These are phyloP conservation scores for Axea sp. DNA, from an alignment of 2,888 invertebrate species.

Conservation along the genomic window DNA sequence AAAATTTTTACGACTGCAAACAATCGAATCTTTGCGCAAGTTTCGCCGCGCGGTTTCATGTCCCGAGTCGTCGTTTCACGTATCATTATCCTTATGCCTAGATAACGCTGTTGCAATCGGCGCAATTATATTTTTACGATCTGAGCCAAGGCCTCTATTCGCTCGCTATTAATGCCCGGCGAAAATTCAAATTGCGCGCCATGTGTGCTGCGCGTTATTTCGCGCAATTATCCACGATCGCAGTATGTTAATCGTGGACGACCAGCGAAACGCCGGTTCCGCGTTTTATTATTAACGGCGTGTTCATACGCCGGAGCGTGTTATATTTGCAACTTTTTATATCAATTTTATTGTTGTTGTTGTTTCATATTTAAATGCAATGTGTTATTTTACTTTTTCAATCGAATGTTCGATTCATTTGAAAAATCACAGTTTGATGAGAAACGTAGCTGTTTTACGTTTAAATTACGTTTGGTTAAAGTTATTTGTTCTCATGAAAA, in stretches of 20 bases:
- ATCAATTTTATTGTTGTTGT: too few species aligned
- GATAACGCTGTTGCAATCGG: constrained; percentile 77
- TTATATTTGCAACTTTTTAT: too few species aligned
- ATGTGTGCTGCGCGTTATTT: constrained; percentile 57
- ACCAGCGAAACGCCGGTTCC: constrained; percentile 16
- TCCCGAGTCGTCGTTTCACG: constrained; percentile 69
- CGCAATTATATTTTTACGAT: constrained; percentile 77
- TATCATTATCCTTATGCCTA: constrained; percentile 76
- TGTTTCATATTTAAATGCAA: too few species aligned
- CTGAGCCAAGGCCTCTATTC: constrained; percentile 71
- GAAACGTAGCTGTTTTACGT: too few species aligned
- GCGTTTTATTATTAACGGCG: constrained; percentile 34
- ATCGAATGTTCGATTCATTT: too few species aligned
- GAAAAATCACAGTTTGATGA: too few species aligned
- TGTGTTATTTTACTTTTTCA: too few species aligned
- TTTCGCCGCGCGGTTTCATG: constrained; percentile 66
- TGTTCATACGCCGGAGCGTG: too few species aligned
- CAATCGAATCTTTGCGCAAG: constrained; percentile 64
- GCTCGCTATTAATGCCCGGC: constrained; percentile 64
- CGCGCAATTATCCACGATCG: constrained; percentile 43
- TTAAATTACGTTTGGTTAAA: too few species aligned
- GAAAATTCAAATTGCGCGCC: constrained; percentile 56
- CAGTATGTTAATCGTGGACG: constrained; percentile 41
- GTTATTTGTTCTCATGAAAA: too few species aligned
- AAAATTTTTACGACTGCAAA: constrained; percentile 64